Evolutionary conservation across 92 coral and sea anemone genomes (phyloP).

Genomic region (Phenganax stokvisi): DNA sequence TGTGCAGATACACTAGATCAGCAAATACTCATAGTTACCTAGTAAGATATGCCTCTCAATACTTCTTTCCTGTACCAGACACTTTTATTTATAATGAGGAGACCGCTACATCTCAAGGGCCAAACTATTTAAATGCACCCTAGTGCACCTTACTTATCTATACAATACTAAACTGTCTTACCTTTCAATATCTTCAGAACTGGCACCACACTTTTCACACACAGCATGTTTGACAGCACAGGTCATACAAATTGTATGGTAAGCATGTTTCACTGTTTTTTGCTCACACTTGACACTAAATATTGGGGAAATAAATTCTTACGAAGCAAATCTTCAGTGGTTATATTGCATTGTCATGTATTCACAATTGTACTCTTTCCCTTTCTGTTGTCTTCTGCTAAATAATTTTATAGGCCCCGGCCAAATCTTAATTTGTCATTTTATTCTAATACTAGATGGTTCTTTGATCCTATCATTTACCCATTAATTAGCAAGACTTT

Average conservation of each 20-base stretch:
- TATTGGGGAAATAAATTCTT: background rate
- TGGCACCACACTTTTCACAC: constrained; percentile 89
- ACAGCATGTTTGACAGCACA: constrained; percentile 69
- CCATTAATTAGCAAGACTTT: too few species aligned
- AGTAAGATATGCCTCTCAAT: too few species aligned
- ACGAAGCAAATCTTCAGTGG: background rate
- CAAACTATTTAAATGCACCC: too few species aligned
- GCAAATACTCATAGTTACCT: background rate
- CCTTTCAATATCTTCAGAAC: constrained; percentile 62
- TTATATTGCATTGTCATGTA: background rate
- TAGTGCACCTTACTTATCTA: background rate
- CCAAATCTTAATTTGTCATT: too few species aligned
- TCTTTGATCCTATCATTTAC: too few species aligned
- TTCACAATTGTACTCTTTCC: background rate
- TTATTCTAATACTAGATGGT: too few species aligned
- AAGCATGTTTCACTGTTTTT: constrained; percentile 77
- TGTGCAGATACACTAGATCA: background rate
- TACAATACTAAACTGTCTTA: constrained; percentile 34
- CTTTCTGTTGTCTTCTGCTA: too few species aligned
- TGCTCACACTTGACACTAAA: constrained; percentile 80
- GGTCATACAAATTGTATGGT: constrained; percentile 70
- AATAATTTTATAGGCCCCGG: too few species aligned
- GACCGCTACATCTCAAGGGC: too few species aligned
- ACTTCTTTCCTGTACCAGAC: too few species aligned
- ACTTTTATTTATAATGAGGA: too few species aligned